Base-by-base conservation (phyloP, 2,113 vertebrate genomes). In the Tretioscincus oriximinensis region DNA sequence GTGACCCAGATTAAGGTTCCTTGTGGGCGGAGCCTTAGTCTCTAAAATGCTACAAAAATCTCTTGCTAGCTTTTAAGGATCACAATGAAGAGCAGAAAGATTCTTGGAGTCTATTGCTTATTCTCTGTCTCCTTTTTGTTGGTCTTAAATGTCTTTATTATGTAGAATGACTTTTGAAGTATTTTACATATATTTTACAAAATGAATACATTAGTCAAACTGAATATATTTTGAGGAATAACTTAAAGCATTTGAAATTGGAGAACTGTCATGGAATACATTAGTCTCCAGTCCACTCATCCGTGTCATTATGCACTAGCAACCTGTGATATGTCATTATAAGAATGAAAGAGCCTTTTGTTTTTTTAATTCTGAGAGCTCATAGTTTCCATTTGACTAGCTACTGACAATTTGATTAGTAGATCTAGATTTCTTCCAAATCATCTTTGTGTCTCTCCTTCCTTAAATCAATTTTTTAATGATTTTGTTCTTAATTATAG, bases 301-400 rank as follows among this genome's bases (percentile, higher is more conserved):
- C 74, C 85, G 80, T 83, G 87, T 73, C 88, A 91, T 92, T 92
- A 92, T 85, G 69, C 0, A 87, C 88, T 86, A 90, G 89, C n/a
- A 76, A 47, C 83, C 92, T 93, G 92, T 87, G 84, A 84, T 90
- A 85, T 90, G 86, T 93, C 89, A 90, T 78, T 81, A 77, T 80
- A 92, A 91, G 89, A 92, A 93, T 93, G 90, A 92, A 93, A 93
- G 92, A 87, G 87, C 60, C 75, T 76, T 85, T 90, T 88, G 89
- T 85, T 87, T 76, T 85, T 90, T 85, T 87, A 82, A 76, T 87
- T 45, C 85, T 86, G 88, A 84, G 82, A 92, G 81, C 83, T 70
- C 45, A 86, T 83, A 69, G 90, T 86, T 78, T 78, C 84, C 90
- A 92, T 93, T 92, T 92, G 90, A 87, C 86, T 31, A 22, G 75